Evolutionary conservation across 2,888 invertebrate species (phyloP).

Genomic region (Microctonus aethiopoides): DNA sequence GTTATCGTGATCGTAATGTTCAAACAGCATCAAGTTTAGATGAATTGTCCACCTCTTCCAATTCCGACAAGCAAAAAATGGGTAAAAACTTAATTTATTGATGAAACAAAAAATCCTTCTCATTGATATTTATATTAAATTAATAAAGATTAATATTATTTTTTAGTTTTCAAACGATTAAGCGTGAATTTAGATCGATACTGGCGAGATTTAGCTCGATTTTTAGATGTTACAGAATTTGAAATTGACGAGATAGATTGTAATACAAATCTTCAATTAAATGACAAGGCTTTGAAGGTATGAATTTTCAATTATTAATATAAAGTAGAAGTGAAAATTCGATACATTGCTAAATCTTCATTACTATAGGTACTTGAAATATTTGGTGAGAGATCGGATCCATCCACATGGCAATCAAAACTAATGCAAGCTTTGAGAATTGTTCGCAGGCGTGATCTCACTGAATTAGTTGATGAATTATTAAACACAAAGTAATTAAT

Average conservation of each 20-base stretch:
- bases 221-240: constrained; percentile 52
- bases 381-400: constrained; percentile 46
- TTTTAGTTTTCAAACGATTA: constrained; percentile 51
- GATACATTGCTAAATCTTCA: constrained; percentile 11
- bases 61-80: neutral
- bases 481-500: neutral
- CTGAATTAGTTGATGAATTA: constrained; percentile 50
- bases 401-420: constrained; percentile 50
- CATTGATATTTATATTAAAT: neutral
- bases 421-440: constrained; percentile 55
- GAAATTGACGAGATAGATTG: constrained; percentile 54
- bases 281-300: constrained; percentile 51
- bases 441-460: constrained; percentile 57
- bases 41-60: neutral
- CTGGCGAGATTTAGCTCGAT: constrained; percentile 58
- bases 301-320: neutral
- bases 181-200: constrained; percentile 53
- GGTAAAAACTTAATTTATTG: neutral
- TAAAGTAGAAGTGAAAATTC: neutral
- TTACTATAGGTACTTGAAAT: constrained; percentile 53
- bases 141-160: neutral
- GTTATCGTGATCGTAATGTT: neutral
- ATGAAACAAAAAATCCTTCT: no score
- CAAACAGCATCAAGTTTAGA: neutral
- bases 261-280: constrained; percentile 43